These are phyloP conservation scores for Lasioglossum oenotherae DNA, from an alignment of 2,888 invertebrate genomes.

Conservation along the genomic window DNA sequence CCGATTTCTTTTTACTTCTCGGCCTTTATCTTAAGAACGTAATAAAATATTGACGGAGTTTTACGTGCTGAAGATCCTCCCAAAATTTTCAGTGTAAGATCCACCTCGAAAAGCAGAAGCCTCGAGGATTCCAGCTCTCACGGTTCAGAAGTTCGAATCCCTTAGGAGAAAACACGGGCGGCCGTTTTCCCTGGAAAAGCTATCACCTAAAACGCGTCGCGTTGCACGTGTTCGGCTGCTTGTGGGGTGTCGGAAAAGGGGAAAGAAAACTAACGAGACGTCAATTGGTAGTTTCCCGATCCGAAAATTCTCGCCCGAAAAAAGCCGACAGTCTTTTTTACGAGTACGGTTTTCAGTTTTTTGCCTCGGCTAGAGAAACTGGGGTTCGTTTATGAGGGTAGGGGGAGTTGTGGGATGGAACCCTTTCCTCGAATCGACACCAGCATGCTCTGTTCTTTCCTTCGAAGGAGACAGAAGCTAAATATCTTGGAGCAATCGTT, in stretches of 20 bases:
- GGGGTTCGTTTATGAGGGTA: conserved; percentile 25
- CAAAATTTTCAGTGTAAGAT: neutral
- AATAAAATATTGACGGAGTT: no score
- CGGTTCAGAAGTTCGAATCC: neutral
- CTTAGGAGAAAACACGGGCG: neutral
- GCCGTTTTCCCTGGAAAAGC: neutral
- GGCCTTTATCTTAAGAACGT: no score
- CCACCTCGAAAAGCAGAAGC: neutral
- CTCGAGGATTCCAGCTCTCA: neutral
- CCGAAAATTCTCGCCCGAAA: neutral
- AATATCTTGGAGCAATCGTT: conserved; percentile 40
- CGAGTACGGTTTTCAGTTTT: conserved; percentile 1
- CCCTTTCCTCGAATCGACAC: conserved; percentile 51
- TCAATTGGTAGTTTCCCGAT: neutral
- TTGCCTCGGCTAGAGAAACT: neutral
- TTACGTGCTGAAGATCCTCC: neutral
- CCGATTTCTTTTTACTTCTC: no score
- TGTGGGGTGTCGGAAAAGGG: neutral
- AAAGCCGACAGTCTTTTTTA: conserved; percentile 49
- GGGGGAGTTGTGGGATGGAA: conserved; percentile 44
- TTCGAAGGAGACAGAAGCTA: neutral
- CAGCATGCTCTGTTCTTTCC: neutral
- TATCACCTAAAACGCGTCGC: neutral
- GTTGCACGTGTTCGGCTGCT: conserved; percentile 26
- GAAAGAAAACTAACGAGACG: conserved; percentile 9